Conservation (phyloP, 2,888 invertebrate species). For the Formica aserva region DNA sequence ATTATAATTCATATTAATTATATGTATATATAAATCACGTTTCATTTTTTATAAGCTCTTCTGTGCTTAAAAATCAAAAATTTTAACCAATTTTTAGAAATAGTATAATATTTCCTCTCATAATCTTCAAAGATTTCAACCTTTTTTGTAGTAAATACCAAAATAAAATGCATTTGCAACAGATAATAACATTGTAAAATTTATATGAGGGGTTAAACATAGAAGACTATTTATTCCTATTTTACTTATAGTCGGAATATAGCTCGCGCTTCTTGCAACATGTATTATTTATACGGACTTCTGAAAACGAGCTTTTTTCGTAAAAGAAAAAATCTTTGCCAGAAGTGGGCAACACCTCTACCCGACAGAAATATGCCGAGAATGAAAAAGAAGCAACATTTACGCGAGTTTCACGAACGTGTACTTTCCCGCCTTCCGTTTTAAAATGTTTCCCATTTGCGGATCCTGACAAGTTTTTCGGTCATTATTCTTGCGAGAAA, state of each 20-base stretch:
- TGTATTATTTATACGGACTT: slow-evolving; percentile 5
- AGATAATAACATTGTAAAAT: not conserved
- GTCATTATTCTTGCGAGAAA: slow-evolving; percentile 10
- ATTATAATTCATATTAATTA: too few species aligned
- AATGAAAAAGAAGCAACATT: slow-evolving; percentile 26
- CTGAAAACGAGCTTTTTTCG: not conserved
- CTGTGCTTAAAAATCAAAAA: not conserved
- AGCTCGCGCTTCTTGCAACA: not conserved
- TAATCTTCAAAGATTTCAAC: not conserved
- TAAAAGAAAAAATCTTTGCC: not conserved
- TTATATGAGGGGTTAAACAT: not conserved
- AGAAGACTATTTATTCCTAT: not conserved
- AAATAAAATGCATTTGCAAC: not conserved
- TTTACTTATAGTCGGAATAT: not conserved
- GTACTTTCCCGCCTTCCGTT: slow-evolving; percentile 4
- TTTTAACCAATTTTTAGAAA: not conserved
- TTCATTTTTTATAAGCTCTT: not conserved
- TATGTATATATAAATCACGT: not conserved
- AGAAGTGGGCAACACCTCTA: slow-evolving; percentile 6
- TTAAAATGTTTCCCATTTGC: slow-evolving; percentile 15
- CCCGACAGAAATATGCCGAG: not conserved
- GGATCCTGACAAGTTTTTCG: not conserved
- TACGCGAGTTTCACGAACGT: slow-evolving; percentile 5
- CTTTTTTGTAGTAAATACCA: not conserved
- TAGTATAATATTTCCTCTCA: not conserved